Evolutionary conservation across 2,113 vertebrate species (phyloP), one percentile per base, ranked within the genome.

Genomic region (Onychostoma macrolepis): DNA sequence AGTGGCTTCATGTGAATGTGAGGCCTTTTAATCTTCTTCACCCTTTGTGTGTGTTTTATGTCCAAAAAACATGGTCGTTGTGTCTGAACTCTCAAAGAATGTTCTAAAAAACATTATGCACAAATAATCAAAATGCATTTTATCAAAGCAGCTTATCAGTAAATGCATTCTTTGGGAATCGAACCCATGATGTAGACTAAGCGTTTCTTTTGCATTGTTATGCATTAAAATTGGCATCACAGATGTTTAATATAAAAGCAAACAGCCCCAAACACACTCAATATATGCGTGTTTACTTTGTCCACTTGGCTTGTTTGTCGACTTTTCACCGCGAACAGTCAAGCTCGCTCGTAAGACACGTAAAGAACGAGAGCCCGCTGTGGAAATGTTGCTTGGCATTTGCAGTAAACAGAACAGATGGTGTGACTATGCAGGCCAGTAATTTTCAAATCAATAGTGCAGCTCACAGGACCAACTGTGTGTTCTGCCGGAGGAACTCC

Each of bases 371-470:
- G 53, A 80, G 78, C 85, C 48, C 71, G 81, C 83, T 79, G 85
- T 89, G 93, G 93, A 93, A 94, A 94, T 91, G 93, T 93, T 93
- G 92, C 88, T 90, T 90, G 93, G 94, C 90, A 45, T 94, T 93
- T 93, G 90, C 93, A 93, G 92, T 93, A 94, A 63, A 83, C 89
- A 92, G 95, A 95, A 94, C 96, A 96, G 96, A 97, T 96, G 95
- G 96, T 92, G 93, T 95, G 94, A 95, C 94, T 96, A 96, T 96
- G 96, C 94, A 96, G 95, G 96, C 96, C 95, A 95, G 95, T 94
- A 93, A 95, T 96, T 95, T 96, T 96, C 96, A 94, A 96, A 96
- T 96, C 95, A 96, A 95, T 96, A 96, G 93, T 63, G 90, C 92
- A 94, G 92, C 96, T 95, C 95, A 95, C 94, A 96, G 96, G 95